Evolutionary conservation across 2,113 vertebrate species (phyloP), one percentile per base, ranked within the genome.

Genomic region (Heteronetta atricapilla): DNA sequence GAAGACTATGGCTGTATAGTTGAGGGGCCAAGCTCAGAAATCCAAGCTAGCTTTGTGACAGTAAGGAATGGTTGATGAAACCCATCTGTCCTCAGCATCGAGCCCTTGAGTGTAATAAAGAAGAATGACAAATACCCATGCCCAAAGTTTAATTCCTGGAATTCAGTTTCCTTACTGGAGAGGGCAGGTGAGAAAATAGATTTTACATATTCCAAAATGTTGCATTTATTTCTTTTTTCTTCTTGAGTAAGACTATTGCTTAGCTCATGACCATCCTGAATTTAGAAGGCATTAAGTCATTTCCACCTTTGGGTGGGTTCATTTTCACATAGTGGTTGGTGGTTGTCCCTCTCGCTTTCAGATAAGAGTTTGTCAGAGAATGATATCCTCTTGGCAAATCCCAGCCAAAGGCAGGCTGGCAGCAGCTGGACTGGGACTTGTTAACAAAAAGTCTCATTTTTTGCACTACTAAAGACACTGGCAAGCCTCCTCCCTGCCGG

Each of bases 241-340:
- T 82, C 63, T 70, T 77, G 63, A 73, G 17, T 59, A 33, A 42
- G 22, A 36, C 44, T 76, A 58, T 73, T 21, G 19, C 19, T 63
- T 55, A 76, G 40, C 31, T 90, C 58, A 74, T 50, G 6, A 53
- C 36, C 46, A 69, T 53, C 48, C 34, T 84, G 34, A 75, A 22
- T 4, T 52, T 82, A 73, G 67, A 88, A 87, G 55, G 21, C 19
- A 74, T 87, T 69, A 91, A 59, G 84, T 85, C 59, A 82, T 91
- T 94, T 90, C 92, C 90, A 93, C 82, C 73, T 95, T 94, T 88
- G 82, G 83, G 83, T 90, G 91, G 75, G 82, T 82, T 83, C 48
- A 23, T 44, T 91, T 95, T 82, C 78, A 69, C 60, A 77, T 2
- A n/a, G 46, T 42, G 23, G 48, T 66, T 60, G 22, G 13, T 74